Evolutionary conservation across 2,888 invertebrate genomes (phyloP).

Genomic region (Drosophila algonquin): DNA sequence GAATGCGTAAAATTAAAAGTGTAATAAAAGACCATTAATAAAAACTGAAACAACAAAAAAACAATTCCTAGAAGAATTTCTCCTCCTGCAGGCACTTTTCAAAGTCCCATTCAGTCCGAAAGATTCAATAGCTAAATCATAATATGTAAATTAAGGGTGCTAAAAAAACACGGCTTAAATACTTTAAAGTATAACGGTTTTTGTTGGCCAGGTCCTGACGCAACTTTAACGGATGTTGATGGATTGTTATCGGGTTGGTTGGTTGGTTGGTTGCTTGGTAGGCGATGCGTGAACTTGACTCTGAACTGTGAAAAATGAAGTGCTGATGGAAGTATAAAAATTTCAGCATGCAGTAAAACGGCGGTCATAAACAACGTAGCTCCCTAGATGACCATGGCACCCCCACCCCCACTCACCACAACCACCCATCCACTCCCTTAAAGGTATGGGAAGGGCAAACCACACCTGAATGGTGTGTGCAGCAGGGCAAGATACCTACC

Average conservation of each 20-base stretch:
- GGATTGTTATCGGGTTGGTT: conserved; percentile 21
- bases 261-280: neutral
- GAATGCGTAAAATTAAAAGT: conserved; percentile 3
- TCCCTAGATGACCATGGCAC: neutral
- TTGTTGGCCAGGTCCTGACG: conserved; percentile 1
- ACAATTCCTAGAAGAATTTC: conserved; percentile 16
- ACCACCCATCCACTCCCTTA: neutral
- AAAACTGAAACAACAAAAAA: conserved; percentile 15
- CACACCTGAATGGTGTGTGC: conserved; percentile 28
- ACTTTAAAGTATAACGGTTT: neutral
- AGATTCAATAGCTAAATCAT: conserved; percentile 57
- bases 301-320: conserved; percentile 42
- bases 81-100: conserved; percentile 15
- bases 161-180: conserved; percentile 37
- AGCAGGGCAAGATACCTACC: conserved; percentile 1
- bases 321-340: conserved; percentile 45
- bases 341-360: conserved; percentile 38
- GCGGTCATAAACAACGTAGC: conserved; percentile 32
- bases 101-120: conserved; percentile 24
- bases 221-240: conserved; percentile 15
- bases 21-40: conserved; percentile 32
- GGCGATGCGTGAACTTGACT: conserved; percentile 27
- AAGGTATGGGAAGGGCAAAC: neutral
- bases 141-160: conserved; percentile 62
- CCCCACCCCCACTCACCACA: neutral